Evolutionary conservation across 2,797 vertebrate species (phyloP).

Genomic region (Chaunax sp.): DNA sequence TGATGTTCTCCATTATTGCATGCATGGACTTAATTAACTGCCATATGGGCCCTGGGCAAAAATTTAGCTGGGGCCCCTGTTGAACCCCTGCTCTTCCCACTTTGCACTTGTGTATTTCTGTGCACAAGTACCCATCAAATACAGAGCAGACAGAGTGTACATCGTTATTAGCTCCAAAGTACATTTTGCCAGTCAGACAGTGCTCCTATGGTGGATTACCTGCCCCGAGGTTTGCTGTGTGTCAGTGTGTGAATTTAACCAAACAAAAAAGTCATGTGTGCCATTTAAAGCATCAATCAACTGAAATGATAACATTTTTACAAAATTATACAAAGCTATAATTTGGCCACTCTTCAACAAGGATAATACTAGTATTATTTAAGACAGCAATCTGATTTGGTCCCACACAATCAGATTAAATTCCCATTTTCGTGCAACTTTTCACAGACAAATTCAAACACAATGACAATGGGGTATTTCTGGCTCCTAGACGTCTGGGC

Average conservation of each 20-base stretch:
- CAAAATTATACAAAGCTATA: neutral
- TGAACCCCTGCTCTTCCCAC: slow-evolving; percentile 2
- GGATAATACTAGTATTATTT: neutral
- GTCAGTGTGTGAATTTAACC: slow-evolving; percentile 1
- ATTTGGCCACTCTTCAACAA: neutral
- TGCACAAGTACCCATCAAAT: slow-evolving; percentile 1
- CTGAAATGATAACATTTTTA: neutral
- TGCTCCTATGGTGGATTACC: neutral
- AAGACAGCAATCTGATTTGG: slow-evolving; percentile 1
- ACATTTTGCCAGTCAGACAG: neutral
- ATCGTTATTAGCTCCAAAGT: neutral
- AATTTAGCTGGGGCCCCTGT: slow-evolving; percentile 2
- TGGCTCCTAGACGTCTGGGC: neutral
- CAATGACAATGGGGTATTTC: neutral
- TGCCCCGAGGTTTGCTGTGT: neutral
- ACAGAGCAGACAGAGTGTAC: slow-evolving; percentile 5
- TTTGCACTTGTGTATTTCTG: neutral
- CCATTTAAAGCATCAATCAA: slow-evolving; percentile 7
- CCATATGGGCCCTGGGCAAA: neutral
- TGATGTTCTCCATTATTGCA: slow-evolving; percentile 22
- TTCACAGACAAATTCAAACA: slow-evolving; percentile 13
- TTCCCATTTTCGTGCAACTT: slow-evolving; percentile 20
- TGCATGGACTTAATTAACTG: slow-evolving; percentile 10
- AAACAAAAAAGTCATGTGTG: neutral
- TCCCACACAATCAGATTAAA: slow-evolving; percentile 12